A percentile compares a stretch with the other conserved stretches of the same genome.
Evolutionary conservation across 1,140 invertebrate genomes (phyloP).

Genomic region (Spodoptera litura): DNA sequence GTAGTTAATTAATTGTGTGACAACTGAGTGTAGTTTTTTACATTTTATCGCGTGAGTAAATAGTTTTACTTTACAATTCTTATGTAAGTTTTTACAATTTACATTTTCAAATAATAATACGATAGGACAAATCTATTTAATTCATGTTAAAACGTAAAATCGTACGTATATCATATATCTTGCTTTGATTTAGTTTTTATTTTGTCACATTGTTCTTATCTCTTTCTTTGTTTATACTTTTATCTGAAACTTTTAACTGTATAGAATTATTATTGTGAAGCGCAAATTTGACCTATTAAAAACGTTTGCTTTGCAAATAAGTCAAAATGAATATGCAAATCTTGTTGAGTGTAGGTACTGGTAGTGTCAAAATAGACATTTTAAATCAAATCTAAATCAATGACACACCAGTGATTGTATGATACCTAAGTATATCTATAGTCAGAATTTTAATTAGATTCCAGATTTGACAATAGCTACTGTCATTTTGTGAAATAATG

Average conservation of each 20-base stretch:
- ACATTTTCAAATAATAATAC: too few species aligned
- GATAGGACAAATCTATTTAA: too few species aligned
- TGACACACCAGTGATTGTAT: neutral
- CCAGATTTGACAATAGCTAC: too few species aligned
- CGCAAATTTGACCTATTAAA: neutral
- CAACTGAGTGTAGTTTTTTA: conserved; percentile 7
- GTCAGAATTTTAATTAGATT: too few species aligned
- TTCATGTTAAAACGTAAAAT: conserved; percentile 10
- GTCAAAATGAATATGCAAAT: neutral
- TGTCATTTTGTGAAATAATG: too few species aligned
- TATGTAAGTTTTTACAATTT: neutral
- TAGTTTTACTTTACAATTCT: neutral
- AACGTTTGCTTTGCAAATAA: neutral
- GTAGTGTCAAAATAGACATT: neutral
- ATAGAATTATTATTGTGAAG: neutral
- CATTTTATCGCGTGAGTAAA: conserved; percentile 15
- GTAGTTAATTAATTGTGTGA: conserved; percentile 13
- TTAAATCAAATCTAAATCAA: conserved; percentile 11
- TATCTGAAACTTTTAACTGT: conserved; percentile 2
- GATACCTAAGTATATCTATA: conserved; percentile 46
- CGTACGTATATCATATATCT: conserved; percentile 1
- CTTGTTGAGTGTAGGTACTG: neutral
- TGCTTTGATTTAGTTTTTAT: conserved; percentile 5
- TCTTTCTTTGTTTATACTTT: conserved; percentile 22
- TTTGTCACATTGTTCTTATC: neutral